Percentiles rank a stretch among this genome's conserved stretches.
phyloP scores from a whole-genome alignment of 2,888 invertebrate species.

The Willowsia nigromaculata region DNA sequence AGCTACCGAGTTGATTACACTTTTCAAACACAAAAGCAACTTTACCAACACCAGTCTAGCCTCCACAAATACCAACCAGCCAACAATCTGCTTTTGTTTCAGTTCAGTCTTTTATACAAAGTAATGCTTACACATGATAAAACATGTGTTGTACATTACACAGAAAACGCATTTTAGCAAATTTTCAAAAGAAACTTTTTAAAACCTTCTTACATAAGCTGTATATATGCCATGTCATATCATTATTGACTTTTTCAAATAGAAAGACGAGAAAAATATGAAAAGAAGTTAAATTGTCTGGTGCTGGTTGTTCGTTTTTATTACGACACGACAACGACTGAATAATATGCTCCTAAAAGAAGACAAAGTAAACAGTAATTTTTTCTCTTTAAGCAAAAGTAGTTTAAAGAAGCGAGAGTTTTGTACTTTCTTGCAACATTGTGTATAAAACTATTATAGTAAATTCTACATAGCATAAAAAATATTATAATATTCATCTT shows the following conservation, averaged over 20 bases:
- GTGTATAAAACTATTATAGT: not conserved
- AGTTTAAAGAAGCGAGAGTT: not conserved
- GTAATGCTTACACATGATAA: not conserved
- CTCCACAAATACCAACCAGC: not conserved
- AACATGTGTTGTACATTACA: constrained; percentile 33
- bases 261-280: constrained; percentile 7
- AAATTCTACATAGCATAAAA: constrained; percentile 2
- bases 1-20: constrained; percentile 66
- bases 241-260: constrained; percentile 19
- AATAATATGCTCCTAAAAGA: not conserved
- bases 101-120: not conserved
- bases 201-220: constrained; percentile 9
- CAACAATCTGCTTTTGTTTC: constrained; percentile 9
- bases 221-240: not conserved
- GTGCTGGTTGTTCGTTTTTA: not conserved
- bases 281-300: constrained; percentile 32
- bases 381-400: not conserved
- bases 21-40: constrained; percentile 36
- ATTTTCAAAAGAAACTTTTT: constrained; percentile 32
- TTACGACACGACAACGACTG: constrained; percentile 27
- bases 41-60: not conserved
- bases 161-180: constrained; percentile 44
- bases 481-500: constrained; percentile 35
- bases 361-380: constrained; percentile 40
- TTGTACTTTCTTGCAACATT: constrained; percentile 30